phyloP scores from a whole-genome alignment of 2,888 invertebrate genomes.

The Synanthedon formicaeformis region DNA sequence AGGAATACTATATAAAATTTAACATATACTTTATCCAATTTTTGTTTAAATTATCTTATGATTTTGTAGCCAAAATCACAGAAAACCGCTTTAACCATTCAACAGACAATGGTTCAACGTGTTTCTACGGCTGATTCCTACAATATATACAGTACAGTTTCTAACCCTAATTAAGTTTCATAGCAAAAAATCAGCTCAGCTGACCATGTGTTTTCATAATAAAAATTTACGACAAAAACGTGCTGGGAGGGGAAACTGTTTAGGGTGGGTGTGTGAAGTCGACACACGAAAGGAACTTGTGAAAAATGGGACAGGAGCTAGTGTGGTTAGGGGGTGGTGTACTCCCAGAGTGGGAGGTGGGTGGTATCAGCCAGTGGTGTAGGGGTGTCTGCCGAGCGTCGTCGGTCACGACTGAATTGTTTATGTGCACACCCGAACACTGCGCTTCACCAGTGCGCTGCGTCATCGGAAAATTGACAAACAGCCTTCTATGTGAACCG shows the following conservation, averaged over 20 bases:
- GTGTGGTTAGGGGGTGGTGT: conserved; percentile 15
- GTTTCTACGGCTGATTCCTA: no score
- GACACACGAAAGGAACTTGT: conserved; percentile 37
- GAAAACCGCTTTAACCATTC: no score
- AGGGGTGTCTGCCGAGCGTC: conserved; percentile 2
- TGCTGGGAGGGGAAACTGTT: conserved; percentile 24
- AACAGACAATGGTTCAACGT: no score
- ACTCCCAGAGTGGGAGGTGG: conserved; percentile 11
- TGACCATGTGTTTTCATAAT: conserved; percentile 49
- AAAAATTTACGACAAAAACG: conserved; percentile 37
- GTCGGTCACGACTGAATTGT: conserved; percentile 37
- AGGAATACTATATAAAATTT: no score
- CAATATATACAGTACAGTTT: no score
- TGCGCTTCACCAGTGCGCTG: conserved; percentile 47
- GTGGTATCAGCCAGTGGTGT: conserved; percentile 9
- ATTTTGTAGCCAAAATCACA: conserved; percentile 1
- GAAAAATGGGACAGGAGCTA: conserved; percentile 43
- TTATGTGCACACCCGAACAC: conserved; percentile 50
- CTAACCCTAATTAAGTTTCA: no score
- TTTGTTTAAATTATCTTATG: conserved; percentile 1
- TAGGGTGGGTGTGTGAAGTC: conserved; percentile 19
- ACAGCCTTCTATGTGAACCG: conserved; percentile 32
- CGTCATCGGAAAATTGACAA: conserved; percentile 58
- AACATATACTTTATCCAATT: not conserved
- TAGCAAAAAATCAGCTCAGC: conserved; percentile 27